These are phyloP conservation scores for Nesospiza acunhae DNA, from an alignment of 2,113 vertebrate genomes.

Conservation along the genomic window DNA sequence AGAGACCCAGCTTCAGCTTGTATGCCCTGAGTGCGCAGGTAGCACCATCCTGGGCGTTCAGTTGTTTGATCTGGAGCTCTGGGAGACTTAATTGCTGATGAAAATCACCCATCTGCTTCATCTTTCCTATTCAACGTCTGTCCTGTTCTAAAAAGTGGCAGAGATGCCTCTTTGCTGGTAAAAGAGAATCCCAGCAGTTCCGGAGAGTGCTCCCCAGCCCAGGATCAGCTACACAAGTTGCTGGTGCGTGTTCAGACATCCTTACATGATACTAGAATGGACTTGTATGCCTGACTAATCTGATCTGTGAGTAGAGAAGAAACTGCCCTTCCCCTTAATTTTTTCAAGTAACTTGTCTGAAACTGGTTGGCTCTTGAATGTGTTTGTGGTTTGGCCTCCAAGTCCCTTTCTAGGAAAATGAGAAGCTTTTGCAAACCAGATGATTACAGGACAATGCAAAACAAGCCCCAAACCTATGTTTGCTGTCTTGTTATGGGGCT, in stretches of 20 bases:
- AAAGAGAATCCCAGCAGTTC: not conserved
- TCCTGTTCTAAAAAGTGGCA: not conserved
- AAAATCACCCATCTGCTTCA: not conserved
- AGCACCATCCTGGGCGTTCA: not conserved
- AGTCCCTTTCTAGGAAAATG: slow-evolving; percentile 29
- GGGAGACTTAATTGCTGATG: not conserved
- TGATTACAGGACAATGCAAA: not conserved
- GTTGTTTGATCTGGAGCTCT: not conserved
- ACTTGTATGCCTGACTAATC: slow-evolving; percentile 50
- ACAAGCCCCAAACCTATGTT: not conserved
- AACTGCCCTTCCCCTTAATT: slow-evolving; percentile 7
- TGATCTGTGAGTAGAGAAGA: not conserved
- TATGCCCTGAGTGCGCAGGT: not conserved
- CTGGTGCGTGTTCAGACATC: slow-evolving; percentile 12
- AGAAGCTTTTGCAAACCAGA: not conserved
- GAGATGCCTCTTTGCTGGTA: not conserved
- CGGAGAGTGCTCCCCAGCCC: not conserved
- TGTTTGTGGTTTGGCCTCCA: slow-evolving; percentile 9
- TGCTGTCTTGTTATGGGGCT: not conserved
- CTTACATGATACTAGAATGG: slow-evolving; percentile 4
- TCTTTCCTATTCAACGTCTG: not conserved
- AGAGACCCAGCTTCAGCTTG: not conserved
- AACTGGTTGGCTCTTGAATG: not conserved
- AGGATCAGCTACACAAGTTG: not conserved
- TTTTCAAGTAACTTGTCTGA: not conserved